Percentiles rank a stretch among this genome's conserved stretches.
phyloP scores from a whole-genome alignment of 2,797 vertebrate species.

The Enteromius viviparus region DNA sequence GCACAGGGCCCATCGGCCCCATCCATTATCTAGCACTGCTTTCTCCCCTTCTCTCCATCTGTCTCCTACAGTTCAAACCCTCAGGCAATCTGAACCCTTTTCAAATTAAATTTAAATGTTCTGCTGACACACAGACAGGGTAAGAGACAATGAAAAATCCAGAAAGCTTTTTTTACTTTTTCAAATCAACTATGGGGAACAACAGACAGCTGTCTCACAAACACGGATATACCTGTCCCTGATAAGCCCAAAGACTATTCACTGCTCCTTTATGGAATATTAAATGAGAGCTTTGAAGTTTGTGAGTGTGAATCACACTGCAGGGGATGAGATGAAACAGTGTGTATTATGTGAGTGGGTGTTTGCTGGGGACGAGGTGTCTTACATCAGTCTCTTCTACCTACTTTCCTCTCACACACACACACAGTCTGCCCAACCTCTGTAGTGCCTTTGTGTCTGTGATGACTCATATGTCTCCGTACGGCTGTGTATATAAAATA shows the following conservation, averaged over 20 bases:
- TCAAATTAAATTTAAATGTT: conserved; percentile 4
- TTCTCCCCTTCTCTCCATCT: conserved; percentile 1
- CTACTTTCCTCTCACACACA: neutral
- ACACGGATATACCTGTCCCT: neutral
- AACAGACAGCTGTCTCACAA: neutral
- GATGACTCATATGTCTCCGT: conserved; percentile 38
- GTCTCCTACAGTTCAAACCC: neutral
- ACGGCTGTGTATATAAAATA: neutral
- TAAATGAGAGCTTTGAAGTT: conserved; percentile 32
- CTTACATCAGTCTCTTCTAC: conserved; percentile 17
- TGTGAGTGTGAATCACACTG: conserved; percentile 8
- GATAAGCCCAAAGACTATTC: conserved; percentile 2
- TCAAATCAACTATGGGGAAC: neutral
- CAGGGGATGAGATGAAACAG: conserved; percentile 4
- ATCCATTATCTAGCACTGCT: neutral
- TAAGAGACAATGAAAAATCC: neutral
- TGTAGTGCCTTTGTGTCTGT: conserved; percentile 11
- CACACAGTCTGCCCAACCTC: neutral
- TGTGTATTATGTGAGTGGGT: conserved; percentile 12
- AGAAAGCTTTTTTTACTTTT: neutral
- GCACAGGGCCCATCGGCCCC: neutral
- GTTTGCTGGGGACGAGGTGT: neutral
- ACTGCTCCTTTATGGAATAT: conserved; percentile 17
- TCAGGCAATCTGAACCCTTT: neutral
- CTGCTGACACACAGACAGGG: neutral